Conservation (phyloP, 2,888 invertebrate species). For the Luperina nickerlii region DNA sequence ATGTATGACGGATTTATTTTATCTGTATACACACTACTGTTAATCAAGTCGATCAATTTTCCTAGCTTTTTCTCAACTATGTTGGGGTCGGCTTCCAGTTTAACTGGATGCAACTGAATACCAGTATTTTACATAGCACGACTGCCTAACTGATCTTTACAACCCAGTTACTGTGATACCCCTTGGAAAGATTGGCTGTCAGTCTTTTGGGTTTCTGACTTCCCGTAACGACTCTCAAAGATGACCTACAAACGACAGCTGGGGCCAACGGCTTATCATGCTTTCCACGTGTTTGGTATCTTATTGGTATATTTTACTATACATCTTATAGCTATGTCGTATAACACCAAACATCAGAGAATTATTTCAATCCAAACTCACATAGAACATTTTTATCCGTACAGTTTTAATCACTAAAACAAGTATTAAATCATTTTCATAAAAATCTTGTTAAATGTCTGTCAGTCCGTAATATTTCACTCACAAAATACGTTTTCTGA, state of each 20-base stretch:
- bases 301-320: too few species aligned
- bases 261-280: background rate
- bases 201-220: background rate
- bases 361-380: slow-evolving; percentile 3
- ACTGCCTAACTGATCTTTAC: background rate
- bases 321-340: background rate
- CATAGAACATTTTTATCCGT: background rate
- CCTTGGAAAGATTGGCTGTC: background rate
- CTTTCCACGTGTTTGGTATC: background rate
- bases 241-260: background rate
- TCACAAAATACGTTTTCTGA: slow-evolving; percentile 56
- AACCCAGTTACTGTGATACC: background rate
- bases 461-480: slow-evolving; percentile 60
- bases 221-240: background rate
- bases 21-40: background rate
- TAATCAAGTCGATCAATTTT: background rate
- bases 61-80: background rate
- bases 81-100: background rate
- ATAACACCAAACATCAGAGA: background rate
- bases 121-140: background rate
- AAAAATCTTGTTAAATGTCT: slow-evolving; percentile 47
- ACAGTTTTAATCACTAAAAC: slow-evolving; percentile 18
- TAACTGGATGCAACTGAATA: background rate
- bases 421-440: slow-evolving; percentile 34
- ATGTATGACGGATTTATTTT: too few species aligned